A percentile compares a stretch with the other conserved stretches of the same genome.
These are phyloP conservation scores for Mesopsocus fuscifrons DNA, from an alignment of 2,888 invertebrate species.

Conservation along the genomic window DNA sequence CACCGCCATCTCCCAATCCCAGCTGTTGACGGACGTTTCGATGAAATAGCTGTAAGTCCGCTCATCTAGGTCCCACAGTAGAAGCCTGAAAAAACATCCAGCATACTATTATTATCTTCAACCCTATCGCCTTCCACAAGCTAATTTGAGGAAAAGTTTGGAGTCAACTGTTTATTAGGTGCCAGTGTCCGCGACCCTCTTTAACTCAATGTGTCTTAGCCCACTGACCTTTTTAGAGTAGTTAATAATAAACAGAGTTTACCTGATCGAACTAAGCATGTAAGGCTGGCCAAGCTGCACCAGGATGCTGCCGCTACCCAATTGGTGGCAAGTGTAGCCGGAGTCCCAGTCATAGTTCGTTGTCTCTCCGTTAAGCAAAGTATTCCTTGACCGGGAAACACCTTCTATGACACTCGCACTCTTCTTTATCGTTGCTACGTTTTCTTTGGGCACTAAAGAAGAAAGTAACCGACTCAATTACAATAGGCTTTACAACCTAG, in stretches of 20 bases:
- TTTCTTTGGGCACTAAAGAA: slow-evolving; percentile 60
- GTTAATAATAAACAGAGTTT: slow-evolving; percentile 9
- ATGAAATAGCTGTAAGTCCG: slow-evolving; percentile 91
- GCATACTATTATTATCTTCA: no score
- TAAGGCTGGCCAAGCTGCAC: slow-evolving; percentile 95
- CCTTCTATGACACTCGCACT: slow-evolving; percentile 94
- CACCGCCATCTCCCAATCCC: slow-evolving; percentile 80
- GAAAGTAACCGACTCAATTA: slow-evolving; percentile 10
- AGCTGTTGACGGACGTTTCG: slow-evolving; percentile 81
- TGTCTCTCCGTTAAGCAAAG: slow-evolving; percentile 87
- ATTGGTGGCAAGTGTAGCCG: slow-evolving; percentile 93
- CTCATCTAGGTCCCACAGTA: slow-evolving; percentile 95
- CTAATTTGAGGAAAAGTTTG: no score
- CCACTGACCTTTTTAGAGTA: no score
- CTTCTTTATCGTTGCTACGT: slow-evolving; percentile 79
- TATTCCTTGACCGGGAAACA: slow-evolving; percentile 80
- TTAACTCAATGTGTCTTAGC: slow-evolving; percentile 7
- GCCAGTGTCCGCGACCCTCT: no score
- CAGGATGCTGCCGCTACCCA: slow-evolving; percentile 84
- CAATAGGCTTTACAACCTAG: background rate
- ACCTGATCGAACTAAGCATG: slow-evolving; percentile 70
- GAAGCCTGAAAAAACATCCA: slow-evolving; percentile 40
- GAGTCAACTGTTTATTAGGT: no score
- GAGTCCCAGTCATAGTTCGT: slow-evolving; percentile 97
- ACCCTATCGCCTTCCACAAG: no score